Conservation (phyloP, 2,888 invertebrate genomes). For the Hermaeophaga mercurialis region DNA sequence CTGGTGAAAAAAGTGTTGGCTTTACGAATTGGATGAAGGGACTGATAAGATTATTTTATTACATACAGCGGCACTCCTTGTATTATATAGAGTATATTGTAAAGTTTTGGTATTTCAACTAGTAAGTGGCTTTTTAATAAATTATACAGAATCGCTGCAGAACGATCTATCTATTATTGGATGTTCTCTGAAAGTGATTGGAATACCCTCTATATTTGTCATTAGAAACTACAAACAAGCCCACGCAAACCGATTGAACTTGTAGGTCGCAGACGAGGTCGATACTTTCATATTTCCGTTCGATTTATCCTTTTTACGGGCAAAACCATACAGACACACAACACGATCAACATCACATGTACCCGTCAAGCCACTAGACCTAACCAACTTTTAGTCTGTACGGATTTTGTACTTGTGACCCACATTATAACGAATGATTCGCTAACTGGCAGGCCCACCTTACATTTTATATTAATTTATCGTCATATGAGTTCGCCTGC, state of each 20-base stretch:
- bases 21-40: too few species aligned
- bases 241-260: slow-evolving; percentile 48
- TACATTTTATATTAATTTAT: slow-evolving; percentile 6
- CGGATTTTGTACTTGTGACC: slow-evolving; percentile 11
- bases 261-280: slow-evolving; percentile 53
- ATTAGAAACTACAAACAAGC: slow-evolving; percentile 21
- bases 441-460: not conserved
- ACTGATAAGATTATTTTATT: too few species aligned
- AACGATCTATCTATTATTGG: too few species aligned
- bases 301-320: slow-evolving; percentile 30
- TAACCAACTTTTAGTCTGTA: not conserved
- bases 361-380: not conserved
- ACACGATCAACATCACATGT: not conserved
- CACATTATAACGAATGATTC: not conserved
- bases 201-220: not conserved
- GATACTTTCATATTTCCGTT: slow-evolving; percentile 47
- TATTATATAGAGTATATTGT: too few species aligned
- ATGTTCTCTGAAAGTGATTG: too few species aligned
- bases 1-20: too few species aligned
- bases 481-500: too few species aligned
- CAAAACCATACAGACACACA: slow-evolving; percentile 12
- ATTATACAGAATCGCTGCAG: too few species aligned
- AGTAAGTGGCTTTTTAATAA: too few species aligned
- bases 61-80: too few species aligned
- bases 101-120: too few species aligned